Conservation (phyloP, 2,888 invertebrate genomes). For the Agrochola litura region DNA sequence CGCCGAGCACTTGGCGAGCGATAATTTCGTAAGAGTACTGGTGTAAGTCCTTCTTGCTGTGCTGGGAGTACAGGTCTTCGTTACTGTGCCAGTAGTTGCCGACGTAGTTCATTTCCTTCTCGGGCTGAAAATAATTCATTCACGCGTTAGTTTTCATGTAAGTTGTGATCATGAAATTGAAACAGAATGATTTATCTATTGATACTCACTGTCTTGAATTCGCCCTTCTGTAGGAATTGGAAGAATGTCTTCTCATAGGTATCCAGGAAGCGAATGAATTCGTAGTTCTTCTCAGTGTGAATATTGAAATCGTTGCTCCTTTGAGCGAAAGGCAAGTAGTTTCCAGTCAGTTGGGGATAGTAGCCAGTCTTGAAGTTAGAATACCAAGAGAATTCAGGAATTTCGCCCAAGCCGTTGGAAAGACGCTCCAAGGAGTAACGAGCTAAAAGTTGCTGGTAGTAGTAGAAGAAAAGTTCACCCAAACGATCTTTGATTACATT, state of each 20-base stretch:
- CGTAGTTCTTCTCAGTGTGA: slow-evolving; percentile 84
- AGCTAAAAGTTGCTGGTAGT: slow-evolving; percentile 92
- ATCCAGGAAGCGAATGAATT: slow-evolving; percentile 90
- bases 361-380: slow-evolving; percentile 88
- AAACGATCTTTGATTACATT: slow-evolving; percentile 89
- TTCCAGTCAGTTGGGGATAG: slow-evolving; percentile 71
- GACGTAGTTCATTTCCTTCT: slow-evolving; percentile 87
- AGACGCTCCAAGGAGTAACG: slow-evolving; percentile 93
- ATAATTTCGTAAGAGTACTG: slow-evolving; percentile 91
- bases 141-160: neutral
- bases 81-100: slow-evolving; percentile 91
- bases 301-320: slow-evolving; percentile 91
- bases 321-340: slow-evolving; percentile 88
- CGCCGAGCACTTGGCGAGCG: slow-evolving; percentile 86
- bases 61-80: slow-evolving; percentile 84
- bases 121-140: slow-evolving; percentile 74
- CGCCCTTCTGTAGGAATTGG: slow-evolving; percentile 88
- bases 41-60: slow-evolving; percentile 75
- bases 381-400: slow-evolving; percentile 92
- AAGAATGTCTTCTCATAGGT: slow-evolving; percentile 90
- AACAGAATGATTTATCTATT: neutral
- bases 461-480: slow-evolving; percentile 92
- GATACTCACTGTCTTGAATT: slow-evolving; percentile 90
- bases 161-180: neutral
- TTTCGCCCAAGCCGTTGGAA: slow-evolving; percentile 91